Conservation (phyloP, 2,797 vertebrate species). For the Sebastes paucispinis region DNA sequence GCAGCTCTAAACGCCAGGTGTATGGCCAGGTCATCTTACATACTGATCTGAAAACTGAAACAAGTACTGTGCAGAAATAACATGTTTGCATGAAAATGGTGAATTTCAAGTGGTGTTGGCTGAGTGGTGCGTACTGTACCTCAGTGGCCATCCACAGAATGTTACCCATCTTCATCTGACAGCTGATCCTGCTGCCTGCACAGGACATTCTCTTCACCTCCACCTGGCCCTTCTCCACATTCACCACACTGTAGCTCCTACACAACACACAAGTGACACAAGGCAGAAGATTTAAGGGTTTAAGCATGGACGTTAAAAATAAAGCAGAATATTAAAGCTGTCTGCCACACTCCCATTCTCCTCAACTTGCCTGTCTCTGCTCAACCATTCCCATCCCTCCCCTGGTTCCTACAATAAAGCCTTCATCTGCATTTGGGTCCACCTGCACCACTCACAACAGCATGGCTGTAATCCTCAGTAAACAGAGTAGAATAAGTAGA, state of each 20-base stretch:
- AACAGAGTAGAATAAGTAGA: no score
- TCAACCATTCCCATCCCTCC: no score
- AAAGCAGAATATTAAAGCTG: no score
- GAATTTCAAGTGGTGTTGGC: neutral
- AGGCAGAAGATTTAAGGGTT: no score
- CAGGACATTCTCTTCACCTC: conserved; percentile 92
- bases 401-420: no score
- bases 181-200: conserved; percentile 88
- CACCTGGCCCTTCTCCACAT: conserved; percentile 89
- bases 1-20: no score
- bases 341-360: no score
- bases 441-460: no score
- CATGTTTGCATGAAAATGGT: neutral
- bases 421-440: no score
- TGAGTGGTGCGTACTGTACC: conserved; percentile 72
- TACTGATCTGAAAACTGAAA: neutral
- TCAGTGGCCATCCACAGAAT: conserved; percentile 93
- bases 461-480: no score
- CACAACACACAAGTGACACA: conserved; percentile 1
- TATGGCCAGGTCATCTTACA: neutral
- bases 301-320: no score
- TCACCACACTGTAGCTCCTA: conserved; percentile 96
- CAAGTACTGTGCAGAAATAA: neutral
- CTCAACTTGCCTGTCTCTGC: no score
- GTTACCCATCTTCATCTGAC: conserved; percentile 91